phyloP scores from a whole-genome alignment of 2,797 vertebrate species.

The Coendou prehensilis region DNA sequence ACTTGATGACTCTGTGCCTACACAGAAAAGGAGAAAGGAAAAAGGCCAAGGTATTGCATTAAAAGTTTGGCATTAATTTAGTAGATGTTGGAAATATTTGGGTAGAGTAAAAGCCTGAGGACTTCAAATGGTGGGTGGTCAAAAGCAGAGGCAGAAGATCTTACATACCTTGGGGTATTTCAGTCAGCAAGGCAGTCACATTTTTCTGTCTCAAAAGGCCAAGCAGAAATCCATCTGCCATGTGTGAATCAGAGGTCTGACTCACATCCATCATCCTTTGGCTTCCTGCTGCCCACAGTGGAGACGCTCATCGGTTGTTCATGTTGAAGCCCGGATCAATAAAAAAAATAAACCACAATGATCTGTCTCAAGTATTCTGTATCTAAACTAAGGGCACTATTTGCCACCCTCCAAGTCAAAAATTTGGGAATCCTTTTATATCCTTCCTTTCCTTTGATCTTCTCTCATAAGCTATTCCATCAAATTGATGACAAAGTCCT shows the following conservation, averaged over 20 bases:
- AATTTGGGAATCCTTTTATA: background rate
- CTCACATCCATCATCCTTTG: background rate
- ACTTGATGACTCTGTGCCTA: background rate
- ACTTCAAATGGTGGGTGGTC: background rate
- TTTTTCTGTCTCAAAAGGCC: background rate
- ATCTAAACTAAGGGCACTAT: background rate
- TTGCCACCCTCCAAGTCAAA: background rate
- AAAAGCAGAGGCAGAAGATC: background rate
- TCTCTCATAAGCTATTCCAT: background rate
- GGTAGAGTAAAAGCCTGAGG: background rate
- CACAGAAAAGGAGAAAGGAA: background rate
- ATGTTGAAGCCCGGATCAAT: background rate
- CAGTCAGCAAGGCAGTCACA: background rate
- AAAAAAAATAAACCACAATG: constrained; percentile 16
- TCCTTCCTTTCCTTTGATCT: background rate
- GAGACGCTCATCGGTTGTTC: background rate
- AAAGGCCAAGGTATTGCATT: background rate
- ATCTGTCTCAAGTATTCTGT: background rate
- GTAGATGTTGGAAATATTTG: background rate
- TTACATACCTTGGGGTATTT: background rate
- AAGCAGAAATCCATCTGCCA: background rate
- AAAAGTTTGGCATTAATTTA: background rate
- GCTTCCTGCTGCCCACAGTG: background rate
- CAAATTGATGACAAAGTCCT: background rate
- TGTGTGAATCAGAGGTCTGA: background rate